Evolutionary conservation across 2,888 invertebrate genomes (phyloP), one percentile per base, ranked within the genome.

Genomic region (Pristionchus exspectatus): DNA sequence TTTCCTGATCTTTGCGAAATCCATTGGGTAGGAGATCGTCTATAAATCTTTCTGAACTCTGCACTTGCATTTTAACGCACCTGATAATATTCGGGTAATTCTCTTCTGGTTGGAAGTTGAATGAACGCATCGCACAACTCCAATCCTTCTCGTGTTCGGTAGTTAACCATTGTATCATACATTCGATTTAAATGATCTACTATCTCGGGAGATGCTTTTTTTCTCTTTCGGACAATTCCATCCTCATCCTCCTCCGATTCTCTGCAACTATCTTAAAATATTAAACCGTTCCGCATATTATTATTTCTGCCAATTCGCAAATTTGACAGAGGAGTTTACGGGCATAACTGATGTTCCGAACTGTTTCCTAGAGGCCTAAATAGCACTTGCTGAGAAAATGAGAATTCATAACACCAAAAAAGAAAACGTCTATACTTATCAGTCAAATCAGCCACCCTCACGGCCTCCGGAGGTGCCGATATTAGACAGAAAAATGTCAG

Each of bases 1-100:
- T 89, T 92, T 92, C 97, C 97, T 96, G 89, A 99, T 97, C 95
- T 98, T 98, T 95, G 97, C 95, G 94, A 96, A 96, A 93, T 96
- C 96, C 92, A 96, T 95, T 24, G 96, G 96, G 90, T 95, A 95
- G 56, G 94, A 94, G 90, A 96, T 96, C 18, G 91, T 74, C 83
- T 59, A 69, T 16, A 56, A 21, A 2, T 24, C n/a, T 27, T 33
- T 18, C 44, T 44, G 24, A 9, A 38, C 18, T 30, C 5, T 27
- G 10, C 72, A 38, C 30, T 74, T 38, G 5, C 38, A 7, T 38
- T 18, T 74, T 10, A 2, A 10, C 33, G 2, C 21, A 96, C 95
- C 90, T 96, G 96, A 94, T 96, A 96, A 92, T 96, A 96, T 91
- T 96, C 96, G 27, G 96, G 96, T 66, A 96, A 93, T 90, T 96